Percentiles rank a stretch among this genome's conserved stretches.
Evolutionary conservation across 1,140 invertebrate genomes (phyloP).

Genomic region (Neodiprion fabricii): DNA sequence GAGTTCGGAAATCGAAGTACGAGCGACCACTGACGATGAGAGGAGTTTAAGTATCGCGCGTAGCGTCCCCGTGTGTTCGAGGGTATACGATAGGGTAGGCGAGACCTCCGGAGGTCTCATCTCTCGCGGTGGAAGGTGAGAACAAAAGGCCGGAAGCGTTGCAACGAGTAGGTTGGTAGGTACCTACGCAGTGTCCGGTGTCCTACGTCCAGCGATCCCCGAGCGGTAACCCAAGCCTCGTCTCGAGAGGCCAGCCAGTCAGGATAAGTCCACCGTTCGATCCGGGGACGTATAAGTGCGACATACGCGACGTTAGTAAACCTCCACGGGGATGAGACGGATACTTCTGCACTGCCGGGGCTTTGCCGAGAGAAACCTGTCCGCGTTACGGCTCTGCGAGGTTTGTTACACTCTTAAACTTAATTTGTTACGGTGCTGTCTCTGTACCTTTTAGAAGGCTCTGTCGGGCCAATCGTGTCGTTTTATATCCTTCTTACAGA

Average conservation of each 20-base stretch:
- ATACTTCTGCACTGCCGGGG: neutral
- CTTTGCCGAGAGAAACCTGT: neutral
- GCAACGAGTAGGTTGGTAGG: neutral
- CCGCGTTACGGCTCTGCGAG: neutral
- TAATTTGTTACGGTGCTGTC: neutral
- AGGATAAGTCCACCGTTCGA: neutral
- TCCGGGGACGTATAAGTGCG: neutral
- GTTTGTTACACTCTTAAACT: neutral
- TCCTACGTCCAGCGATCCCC: neutral
- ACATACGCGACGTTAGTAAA: no score
- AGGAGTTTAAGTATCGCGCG: no score
- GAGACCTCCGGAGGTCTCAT: neutral
- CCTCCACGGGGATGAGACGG: neutral
- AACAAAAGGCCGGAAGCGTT: neutral
- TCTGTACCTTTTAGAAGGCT: no score
- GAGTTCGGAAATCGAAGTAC: no score
- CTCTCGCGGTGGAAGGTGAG: neutral
- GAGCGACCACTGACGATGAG: no score
- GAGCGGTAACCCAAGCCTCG: neutral
- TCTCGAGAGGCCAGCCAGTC: neutral
- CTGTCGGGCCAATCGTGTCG: no score
- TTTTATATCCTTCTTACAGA: no score
- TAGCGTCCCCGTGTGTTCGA: no score
- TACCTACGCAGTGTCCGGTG: no score
- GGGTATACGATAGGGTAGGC: no score